Evolutionary conservation across 1,140 invertebrate species (phyloP).

Genomic region (Aphidius gifuensis): DNA sequence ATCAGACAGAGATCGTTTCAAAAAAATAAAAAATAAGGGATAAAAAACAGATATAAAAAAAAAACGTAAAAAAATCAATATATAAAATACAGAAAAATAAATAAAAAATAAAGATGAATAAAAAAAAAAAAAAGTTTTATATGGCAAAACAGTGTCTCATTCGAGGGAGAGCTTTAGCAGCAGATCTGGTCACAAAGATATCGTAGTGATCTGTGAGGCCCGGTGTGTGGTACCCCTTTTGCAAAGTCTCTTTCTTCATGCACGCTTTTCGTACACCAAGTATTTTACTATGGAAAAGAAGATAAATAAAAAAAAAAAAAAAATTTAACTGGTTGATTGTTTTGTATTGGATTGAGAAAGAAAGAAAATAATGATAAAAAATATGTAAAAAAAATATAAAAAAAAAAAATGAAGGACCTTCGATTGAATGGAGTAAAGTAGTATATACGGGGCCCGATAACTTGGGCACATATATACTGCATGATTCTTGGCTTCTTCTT

Average conservation of each 20-base stretch:
- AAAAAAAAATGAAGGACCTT: too few relatives aligned
- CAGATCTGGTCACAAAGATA: constrained; percentile 50
- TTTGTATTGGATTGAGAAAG: too few relatives aligned
- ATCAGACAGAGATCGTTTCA: constrained; percentile 8
- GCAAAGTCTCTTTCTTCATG: constrained; percentile 36
- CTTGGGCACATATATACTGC: background rate
- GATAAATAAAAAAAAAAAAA: constrained; percentile 8
- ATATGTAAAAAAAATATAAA: too few relatives aligned
- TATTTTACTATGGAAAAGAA: constrained; percentile 21
- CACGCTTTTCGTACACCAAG: constrained; percentile 41
- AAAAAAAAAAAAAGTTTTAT: constrained; percentile 8
- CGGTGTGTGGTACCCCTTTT: constrained; percentile 55
- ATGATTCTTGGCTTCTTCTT: too few relatives aligned
- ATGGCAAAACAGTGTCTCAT: constrained; percentile 8
- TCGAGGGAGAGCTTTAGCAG: constrained; percentile 16
- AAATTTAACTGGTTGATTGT: background rate
- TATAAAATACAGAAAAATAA: constrained; percentile 21
- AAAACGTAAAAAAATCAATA: constrained; percentile 15
- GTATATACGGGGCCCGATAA: constrained; percentile 4
- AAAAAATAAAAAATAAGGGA: constrained; percentile 12
- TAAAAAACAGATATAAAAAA: constrained; percentile 20
- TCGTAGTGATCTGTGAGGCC: constrained; percentile 55
- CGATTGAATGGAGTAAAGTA: constrained; percentile 1
- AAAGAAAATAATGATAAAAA: too few relatives aligned
- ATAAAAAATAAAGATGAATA: constrained; percentile 13